Base-by-base conservation (phyloP, 2,888 invertebrate species). In the Dugesia japonica region DNA sequence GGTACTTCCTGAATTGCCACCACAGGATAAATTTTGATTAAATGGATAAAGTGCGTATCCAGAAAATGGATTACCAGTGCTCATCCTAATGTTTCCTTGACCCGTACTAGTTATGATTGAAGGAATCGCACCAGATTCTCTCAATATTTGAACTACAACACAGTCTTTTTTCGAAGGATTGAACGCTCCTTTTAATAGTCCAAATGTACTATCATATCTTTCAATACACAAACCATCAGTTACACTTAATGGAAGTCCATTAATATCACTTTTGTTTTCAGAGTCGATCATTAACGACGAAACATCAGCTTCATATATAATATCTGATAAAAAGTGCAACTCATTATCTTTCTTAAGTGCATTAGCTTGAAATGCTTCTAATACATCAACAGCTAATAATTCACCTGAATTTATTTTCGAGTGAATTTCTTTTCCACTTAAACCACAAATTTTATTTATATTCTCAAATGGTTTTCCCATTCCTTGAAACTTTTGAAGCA, bases 301-400 rank as follows among this genome's bases (percentile, higher is more conserved):
- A 20, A 74, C 74, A 42, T 74, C 74, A 20, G 74, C 74, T 17
- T 74, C 74, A 26, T 74, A 74, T 4, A 74, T 74, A 20, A 38
- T 13, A 23, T 74, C 74, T 7, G 74, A 4, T 17, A 74, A 15
- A 26, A 27, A 33, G 23, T 33, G 4, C 26, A 38, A 33, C 13
- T 38, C 26, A 20, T 38, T 27, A 26, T 74, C 23, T 20, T 28
- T 74, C 23, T 9, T 20, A 1, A 74, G 23, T 17, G 74, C 71
- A 20, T 26, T 38, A 4, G 38, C 20, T 26, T 74, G 74, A 56
- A 20, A 74, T 20, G 74, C 74, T 38, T 74, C 74, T 20, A 74
- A n/a, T 1, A 74, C 74, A 23, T 74, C 74, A 17, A 74, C 72
- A 4, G 72, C n/a, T 17, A n/a, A 28, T 4, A 72, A n/a, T 72